Percentiles rank a stretch among this genome's conserved stretches.
Conservation (phyloP, 2,888 invertebrate species). For the Machimus atricapillus region DNA sequence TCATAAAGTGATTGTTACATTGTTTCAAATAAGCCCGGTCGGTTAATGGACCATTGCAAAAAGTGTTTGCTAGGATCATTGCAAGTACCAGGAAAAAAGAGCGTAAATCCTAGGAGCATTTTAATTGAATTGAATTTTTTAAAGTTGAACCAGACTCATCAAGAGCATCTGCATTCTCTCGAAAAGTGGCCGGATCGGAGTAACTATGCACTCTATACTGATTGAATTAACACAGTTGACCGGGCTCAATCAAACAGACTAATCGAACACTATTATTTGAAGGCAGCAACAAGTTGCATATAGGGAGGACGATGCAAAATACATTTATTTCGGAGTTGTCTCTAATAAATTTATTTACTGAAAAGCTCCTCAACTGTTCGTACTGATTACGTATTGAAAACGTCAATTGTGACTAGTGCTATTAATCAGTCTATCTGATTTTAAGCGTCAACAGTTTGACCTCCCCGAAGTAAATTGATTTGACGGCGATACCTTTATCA, state of each 20-base stretch:
- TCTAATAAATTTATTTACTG: conserved; percentile 32
- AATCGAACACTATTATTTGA: background rate
- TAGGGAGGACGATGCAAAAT: background rate
- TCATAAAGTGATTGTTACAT: background rate
- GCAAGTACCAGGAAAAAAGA: background rate
- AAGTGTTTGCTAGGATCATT: background rate
- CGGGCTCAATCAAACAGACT: background rate
- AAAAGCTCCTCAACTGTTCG: conserved; percentile 2
- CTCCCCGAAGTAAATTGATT: conserved; percentile 13
- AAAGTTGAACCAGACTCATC: background rate
- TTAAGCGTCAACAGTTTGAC: background rate
- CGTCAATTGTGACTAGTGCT: conserved; percentile 20
- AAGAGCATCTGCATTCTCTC: background rate
- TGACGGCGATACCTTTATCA: background rate
- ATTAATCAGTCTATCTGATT: conserved; percentile 17
- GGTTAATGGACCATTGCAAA: background rate
- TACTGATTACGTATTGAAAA: conserved; percentile 24
- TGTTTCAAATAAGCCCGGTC: background rate
- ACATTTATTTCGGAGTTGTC: background rate
- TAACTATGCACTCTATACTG: background rate
- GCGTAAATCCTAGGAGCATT: background rate
- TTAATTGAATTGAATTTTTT: background rate
- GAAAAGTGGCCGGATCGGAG: background rate
- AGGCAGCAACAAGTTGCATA: background rate
- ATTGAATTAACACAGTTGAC: background rate